Percentiles rank a stretch among this genome's conserved stretches.
Conservation (phyloP, 2,797 vertebrate species). For the Halcyon leucocephala region DNA sequence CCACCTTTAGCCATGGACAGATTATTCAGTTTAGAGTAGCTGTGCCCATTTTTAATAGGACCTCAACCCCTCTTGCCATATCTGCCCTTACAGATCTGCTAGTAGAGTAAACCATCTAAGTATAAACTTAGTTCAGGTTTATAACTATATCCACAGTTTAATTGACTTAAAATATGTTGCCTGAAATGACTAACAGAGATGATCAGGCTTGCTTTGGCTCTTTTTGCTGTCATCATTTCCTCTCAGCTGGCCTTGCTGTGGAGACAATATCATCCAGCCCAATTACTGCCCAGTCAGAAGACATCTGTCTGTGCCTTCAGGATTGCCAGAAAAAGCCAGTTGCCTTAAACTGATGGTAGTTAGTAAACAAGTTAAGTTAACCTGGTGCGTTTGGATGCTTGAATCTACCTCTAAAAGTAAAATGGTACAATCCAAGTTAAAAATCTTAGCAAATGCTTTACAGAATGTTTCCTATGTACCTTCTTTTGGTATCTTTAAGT, state of each 20-base stretch:
- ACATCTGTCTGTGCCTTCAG: neutral
- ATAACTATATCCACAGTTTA: neutral
- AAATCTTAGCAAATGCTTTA: neutral
- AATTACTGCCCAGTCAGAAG: neutral
- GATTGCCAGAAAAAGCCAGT: neutral
- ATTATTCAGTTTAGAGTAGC: neutral
- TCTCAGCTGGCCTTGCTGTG: neutral
- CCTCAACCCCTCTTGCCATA: neutral
- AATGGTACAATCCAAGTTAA: neutral
- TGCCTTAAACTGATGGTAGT: neutral
- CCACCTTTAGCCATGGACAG: neutral
- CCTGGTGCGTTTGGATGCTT: neutral
- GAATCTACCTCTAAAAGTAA: neutral
- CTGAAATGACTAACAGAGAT: neutral
- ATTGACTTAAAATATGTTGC: neutral
- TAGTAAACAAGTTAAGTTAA: neutral
- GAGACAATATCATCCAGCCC: neutral
- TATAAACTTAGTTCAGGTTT: neutral
- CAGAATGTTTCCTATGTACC: neutral
- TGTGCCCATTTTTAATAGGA: neutral
- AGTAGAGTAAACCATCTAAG: neutral
- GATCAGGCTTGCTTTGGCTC: neutral
- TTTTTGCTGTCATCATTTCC: neutral
- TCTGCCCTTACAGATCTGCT: neutral
- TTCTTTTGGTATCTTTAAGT: neutral